These are phyloP conservation scores for Hydropsyche betteni DNA, from an alignment of 2,888 invertebrate genomes.

Conservation along the genomic window DNA sequence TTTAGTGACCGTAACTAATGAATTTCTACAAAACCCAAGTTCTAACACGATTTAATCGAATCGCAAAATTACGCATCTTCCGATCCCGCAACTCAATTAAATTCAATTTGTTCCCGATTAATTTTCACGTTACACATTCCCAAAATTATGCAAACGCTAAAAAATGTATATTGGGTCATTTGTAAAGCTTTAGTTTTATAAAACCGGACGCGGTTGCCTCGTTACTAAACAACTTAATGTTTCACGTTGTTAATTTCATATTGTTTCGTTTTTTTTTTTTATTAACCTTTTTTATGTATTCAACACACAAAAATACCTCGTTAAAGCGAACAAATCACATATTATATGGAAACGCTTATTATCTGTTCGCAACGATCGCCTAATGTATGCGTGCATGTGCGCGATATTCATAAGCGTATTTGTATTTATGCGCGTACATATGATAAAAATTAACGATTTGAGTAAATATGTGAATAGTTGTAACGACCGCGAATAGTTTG, in stretches of 20 bases:
- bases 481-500: not conserved
- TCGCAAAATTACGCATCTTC: too few relatives aligned
- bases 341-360: slow-evolving; percentile 40
- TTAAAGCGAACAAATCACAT: slow-evolving; percentile 39
- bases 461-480: not conserved
- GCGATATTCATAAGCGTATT: not conserved
- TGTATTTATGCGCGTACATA: slow-evolving; percentile 7
- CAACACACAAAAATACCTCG: slow-evolving; percentile 37
- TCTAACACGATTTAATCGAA: too few relatives aligned
- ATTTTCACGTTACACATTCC: too few relatives aligned
- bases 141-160: too few relatives aligned
- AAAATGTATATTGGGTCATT: slow-evolving; percentile 8
- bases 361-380: slow-evolving; percentile 33
- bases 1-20: too few relatives aligned
- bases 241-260: slow-evolving; percentile 39
- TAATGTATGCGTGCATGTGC: slow-evolving; percentile 21
- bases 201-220: slow-evolving; percentile 33
- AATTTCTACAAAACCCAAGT: too few relatives aligned
- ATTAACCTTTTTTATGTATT: not conserved
- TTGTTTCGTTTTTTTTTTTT: slow-evolving; percentile 27
- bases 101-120: too few relatives aligned
- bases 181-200: slow-evolving; percentile 23
- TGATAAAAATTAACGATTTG: slow-evolving; percentile 20
- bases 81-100: too few relatives aligned
- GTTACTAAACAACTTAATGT: slow-evolving; percentile 40